Evolutionary conservation across 1,140 invertebrate genomes (phyloP).

Genomic region (Littorina saxatilis): DNA sequence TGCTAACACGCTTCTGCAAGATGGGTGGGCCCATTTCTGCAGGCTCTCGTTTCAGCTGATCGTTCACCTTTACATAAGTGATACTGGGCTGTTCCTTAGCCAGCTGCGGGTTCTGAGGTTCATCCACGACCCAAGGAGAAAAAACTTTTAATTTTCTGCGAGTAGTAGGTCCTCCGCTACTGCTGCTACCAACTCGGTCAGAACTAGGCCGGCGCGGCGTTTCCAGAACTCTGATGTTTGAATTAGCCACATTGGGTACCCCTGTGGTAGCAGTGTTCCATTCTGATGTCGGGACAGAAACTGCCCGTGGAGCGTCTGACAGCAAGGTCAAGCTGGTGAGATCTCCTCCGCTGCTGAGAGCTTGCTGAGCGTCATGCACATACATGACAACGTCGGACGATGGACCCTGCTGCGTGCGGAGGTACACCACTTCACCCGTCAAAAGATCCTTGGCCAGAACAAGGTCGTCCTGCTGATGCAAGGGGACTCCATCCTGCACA

Average conservation of each 20-base stretch:
- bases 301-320: slow-evolving; percentile 4
- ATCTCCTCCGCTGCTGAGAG: not conserved
- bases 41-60: not conserved
- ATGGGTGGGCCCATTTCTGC: slow-evolving; percentile 16
- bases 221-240: too few species aligned
- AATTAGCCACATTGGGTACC: too few species aligned
- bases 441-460: slow-evolving; percentile 20
- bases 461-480: slow-evolving; percentile 17
- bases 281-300: not conserved
- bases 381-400: slow-evolving; percentile 15
- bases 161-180: not conserved
- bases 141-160: slow-evolving; percentile 5
- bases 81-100: slow-evolving; percentile 10
- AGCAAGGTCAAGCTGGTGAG: not conserved
- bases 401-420: not conserved
- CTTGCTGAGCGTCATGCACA: not conserved
- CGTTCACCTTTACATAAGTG: not conserved
- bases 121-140: slow-evolving; percentile 22
- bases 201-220: too few species aligned
- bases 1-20: not conserved
- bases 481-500: not conserved
- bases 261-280: not conserved
- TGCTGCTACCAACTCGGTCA: too few species aligned
- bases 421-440: slow-evolving; percentile 28
- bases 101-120: not conserved